These are phyloP conservation scores for Serilophus lunatus DNA, from an alignment of 2,113 vertebrate genomes.

Conservation along the genomic window DNA sequence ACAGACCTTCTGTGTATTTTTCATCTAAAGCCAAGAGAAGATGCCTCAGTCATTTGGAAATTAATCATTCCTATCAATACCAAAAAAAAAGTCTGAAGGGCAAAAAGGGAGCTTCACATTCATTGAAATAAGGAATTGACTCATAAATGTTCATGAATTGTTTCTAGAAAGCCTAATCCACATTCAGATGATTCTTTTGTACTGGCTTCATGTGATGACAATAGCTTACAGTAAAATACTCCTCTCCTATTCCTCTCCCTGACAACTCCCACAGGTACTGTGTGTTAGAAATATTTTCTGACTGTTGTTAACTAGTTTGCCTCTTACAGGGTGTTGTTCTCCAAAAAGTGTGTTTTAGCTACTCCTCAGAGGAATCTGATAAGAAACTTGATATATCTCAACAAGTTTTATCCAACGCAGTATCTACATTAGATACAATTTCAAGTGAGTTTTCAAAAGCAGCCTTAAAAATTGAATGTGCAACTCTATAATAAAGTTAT, in stretches of 20 bases:
- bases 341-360: not conserved
- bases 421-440: not conserved
- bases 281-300: not conserved
- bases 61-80: not conserved
- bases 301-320: not conserved
- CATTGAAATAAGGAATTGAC: not conserved
- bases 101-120: not conserved
- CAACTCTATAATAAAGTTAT: not conserved
- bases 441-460: not conserved
- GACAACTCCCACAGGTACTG: not conserved
- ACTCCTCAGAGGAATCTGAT: not conserved
- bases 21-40: not conserved
- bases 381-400: not conserved
- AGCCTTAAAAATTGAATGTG: not conserved
- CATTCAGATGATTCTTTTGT: not conserved
- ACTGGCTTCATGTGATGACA: not conserved
- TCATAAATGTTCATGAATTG: not conserved
- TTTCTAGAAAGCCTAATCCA: not conserved
- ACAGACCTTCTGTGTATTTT: not conserved
- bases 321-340: not conserved
- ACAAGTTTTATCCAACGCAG: not conserved
- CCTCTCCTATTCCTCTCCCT: not conserved
- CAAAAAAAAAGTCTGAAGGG: not conserved
- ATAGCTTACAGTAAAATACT: not conserved
- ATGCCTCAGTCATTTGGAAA: not conserved